Percentiles rank a stretch among this genome's conserved stretches.
Evolutionary conservation across 2,113 vertebrate species (phyloP).

Genomic region (Numenius arquata): DNA sequence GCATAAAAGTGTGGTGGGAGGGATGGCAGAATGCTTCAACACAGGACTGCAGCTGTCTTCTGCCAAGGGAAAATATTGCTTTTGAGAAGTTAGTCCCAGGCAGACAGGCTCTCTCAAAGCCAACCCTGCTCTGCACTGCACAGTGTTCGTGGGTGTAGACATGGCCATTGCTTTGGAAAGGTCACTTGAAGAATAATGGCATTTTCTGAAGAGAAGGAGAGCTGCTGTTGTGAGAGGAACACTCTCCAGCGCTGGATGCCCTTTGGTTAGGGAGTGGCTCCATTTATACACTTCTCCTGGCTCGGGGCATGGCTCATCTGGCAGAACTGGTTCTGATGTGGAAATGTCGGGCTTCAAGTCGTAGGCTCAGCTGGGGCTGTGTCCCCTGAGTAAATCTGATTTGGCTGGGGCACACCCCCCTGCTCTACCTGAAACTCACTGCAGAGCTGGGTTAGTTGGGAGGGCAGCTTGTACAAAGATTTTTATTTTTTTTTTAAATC

Average conservation of each 20-base stretch:
- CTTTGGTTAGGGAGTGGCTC: constrained; percentile 67
- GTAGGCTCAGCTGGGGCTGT: background rate
- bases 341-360: constrained; percentile 10
- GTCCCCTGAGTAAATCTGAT: constrained; percentile 28
- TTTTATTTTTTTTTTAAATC: no score
- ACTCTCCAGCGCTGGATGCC: background rate
- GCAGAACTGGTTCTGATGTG: constrained; percentile 59
- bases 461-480: background rate
- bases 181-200: background rate
- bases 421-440: background rate
- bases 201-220: background rate
- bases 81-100: background rate
- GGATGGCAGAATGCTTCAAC: background rate
- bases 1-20: background rate
- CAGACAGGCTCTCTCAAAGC: background rate
- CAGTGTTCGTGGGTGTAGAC: fast-evolving
- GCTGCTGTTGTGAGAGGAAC: background rate
- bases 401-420: background rate
- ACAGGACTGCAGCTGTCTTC: background rate
- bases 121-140: background rate
- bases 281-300: constrained; percentile 15
- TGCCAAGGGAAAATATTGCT: background rate
- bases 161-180: background rate
- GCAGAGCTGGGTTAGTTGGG: background rate
- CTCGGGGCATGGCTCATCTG: constrained; percentile 49